Percentiles rank a stretch among this genome's conserved stretches.
These are phyloP conservation scores for Corythaeola cristata DNA, from an alignment of 2,113 vertebrate genomes.

Conservation along the genomic window DNA sequence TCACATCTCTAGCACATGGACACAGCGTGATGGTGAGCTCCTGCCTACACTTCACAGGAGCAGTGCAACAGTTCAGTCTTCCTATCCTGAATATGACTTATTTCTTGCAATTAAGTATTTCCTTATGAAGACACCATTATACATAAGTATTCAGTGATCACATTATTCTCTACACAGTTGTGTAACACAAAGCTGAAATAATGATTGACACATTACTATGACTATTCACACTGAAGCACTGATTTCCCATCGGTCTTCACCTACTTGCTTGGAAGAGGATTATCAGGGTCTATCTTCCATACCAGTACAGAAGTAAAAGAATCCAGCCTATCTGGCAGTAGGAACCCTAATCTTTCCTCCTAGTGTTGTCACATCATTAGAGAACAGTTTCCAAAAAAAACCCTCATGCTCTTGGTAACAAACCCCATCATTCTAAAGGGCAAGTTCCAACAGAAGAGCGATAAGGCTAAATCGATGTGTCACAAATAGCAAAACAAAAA, in stretches of 20 bases:
- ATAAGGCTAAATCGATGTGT: background rate
- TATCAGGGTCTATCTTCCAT: background rate
- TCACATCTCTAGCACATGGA: background rate
- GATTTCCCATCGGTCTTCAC: background rate
- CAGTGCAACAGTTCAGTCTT: background rate
- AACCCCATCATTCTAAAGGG: background rate
- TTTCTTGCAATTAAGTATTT: background rate
- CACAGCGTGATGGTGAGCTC: fast-evolving
- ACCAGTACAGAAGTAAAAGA: background rate
- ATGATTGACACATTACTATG: fast-evolving
- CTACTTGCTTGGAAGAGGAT: background rate
- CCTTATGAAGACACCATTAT: fast-evolving
- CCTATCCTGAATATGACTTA: background rate
- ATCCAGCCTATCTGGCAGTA: background rate
- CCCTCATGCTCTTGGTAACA: background rate
- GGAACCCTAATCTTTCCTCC: background rate
- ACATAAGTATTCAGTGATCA: fast-evolving
- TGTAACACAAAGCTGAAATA: background rate
- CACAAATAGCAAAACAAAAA: background rate
- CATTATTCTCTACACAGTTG: background rate
- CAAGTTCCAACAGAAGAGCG: background rate
- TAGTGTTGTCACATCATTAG: background rate
- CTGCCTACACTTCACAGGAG: background rate
- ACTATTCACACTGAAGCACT: background rate
- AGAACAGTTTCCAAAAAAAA: background rate